phyloP scores from a whole-genome alignment of 1,140 invertebrate species.

The Parapsyche elsis region DNA sequence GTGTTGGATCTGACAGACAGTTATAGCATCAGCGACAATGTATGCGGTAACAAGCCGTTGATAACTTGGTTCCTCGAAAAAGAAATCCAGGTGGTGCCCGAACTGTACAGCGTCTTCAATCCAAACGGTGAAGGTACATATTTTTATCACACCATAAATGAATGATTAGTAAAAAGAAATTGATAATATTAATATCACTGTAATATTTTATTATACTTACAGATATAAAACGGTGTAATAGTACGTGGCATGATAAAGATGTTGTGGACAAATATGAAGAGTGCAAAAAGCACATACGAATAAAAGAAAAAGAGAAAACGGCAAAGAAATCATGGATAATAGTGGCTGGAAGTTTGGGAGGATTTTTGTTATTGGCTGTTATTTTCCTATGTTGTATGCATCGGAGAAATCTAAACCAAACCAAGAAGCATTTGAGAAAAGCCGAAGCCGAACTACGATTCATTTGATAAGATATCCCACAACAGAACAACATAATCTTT shows the following conservation, averaged over 20 bases:
- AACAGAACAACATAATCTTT: too few relatives aligned
- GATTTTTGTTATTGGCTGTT: constrained; percentile 64
- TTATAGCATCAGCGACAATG: constrained; percentile 57
- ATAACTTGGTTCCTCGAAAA: constrained; percentile 62
- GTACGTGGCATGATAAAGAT: constrained; percentile 29
- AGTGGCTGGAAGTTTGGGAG: constrained; percentile 61
- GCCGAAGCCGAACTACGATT: neutral
- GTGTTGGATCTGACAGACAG: constrained; percentile 64
- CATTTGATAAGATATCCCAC: neutral
- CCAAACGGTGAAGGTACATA: constrained; percentile 48
- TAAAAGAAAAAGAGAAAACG: constrained; percentile 50
- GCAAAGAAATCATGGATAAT: constrained; percentile 65
- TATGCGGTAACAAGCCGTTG: constrained; percentile 61
- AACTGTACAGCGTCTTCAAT: constrained; percentile 44
- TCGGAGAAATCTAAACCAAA: constrained; percentile 64
- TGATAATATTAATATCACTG: too few relatives aligned
- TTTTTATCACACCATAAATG: too few relatives aligned
- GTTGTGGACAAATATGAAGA: constrained; percentile 55
- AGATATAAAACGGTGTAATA: constrained; percentile 58
- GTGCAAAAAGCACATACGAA: constrained; percentile 57
- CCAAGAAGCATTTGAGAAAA: too few relatives aligned
- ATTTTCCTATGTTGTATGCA: constrained; percentile 65
- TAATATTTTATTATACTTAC: constrained; percentile 55
- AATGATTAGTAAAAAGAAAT: too few relatives aligned
- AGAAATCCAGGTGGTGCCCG: constrained; percentile 59